Evolutionary conservation across 1,140 invertebrate genomes (phyloP).

Genomic region (Drosophila tsacasi): DNA sequence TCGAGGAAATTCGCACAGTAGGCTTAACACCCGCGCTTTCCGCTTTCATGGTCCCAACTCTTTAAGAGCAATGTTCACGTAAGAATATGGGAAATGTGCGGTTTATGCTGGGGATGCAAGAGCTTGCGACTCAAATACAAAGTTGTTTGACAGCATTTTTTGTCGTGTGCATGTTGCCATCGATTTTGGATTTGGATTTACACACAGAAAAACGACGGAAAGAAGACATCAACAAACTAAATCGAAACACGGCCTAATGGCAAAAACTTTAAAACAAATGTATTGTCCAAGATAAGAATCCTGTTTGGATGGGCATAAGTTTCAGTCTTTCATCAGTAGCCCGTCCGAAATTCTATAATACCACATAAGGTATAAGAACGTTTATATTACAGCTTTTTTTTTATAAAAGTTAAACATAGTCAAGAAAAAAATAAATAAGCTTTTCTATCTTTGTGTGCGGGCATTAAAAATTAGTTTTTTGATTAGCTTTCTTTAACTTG

Average conservation of each 20-base stretch:
- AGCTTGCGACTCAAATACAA: slow-evolving; percentile 39
- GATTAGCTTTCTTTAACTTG: too few species aligned
- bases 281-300: not conserved
- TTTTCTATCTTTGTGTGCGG: too few species aligned
- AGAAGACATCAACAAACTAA: too few species aligned
- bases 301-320: not conserved
- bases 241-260: too few species aligned
- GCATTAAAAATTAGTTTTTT: too few species aligned
- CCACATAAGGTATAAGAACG: not conserved
- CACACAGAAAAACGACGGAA: slow-evolving; percentile 8
- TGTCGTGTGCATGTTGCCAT: slow-evolving; percentile 32
- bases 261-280: too few species aligned
- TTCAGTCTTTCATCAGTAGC: too few species aligned
- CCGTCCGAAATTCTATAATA: too few species aligned
- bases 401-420: not conserved
- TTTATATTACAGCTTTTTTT: not conserved
- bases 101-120: not conserved
- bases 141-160: slow-evolving; percentile 63
- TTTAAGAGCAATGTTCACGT: slow-evolving; percentile 13
- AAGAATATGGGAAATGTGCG: not conserved
- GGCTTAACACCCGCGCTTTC: too few species aligned
- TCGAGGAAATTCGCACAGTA: not conserved
- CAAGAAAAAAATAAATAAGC: too few species aligned
- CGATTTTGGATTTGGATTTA: slow-evolving; percentile 54
- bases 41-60: slow-evolving; percentile 28